A percentile compares a stretch with the other conserved stretches of the same genome.
Conservation (phyloP, 1,140 invertebrate genomes). For the Trachymyrmex septentrionalis region DNA sequence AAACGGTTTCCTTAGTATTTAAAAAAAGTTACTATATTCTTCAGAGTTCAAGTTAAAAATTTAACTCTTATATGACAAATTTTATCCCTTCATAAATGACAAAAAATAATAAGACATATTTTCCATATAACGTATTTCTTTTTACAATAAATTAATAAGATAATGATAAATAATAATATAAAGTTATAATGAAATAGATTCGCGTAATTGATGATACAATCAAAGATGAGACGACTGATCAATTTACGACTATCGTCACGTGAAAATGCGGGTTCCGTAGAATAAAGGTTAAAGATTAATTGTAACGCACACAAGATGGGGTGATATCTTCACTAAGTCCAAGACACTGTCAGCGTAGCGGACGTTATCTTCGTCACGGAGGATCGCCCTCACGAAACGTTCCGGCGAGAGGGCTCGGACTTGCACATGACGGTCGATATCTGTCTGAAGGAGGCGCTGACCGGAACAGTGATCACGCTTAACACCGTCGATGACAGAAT, state of each 20-base stretch:
- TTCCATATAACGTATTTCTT: background rate
- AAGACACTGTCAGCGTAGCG: conserved; percentile 82
- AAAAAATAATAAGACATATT: background rate
- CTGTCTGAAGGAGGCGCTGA: conserved; percentile 89
- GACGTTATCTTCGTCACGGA: conserved; percentile 95
- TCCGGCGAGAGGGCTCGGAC: conserved; percentile 91
- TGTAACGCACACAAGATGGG: background rate
- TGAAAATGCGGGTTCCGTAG: background rate
- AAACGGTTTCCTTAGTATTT: background rate
- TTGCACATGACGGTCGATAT: conserved; percentile 88
- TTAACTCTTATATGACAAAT: background rate
- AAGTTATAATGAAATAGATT: background rate
- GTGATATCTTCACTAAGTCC: conserved; percentile 68
- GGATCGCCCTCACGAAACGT: conserved; percentile 93
- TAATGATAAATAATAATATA: background rate
- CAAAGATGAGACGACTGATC: background rate
- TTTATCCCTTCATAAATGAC: background rate
- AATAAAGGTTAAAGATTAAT: conserved; percentile 53
- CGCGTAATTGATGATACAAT: background rate
- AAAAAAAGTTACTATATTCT: background rate
- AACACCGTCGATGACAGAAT: conserved; percentile 90
- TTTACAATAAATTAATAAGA: background rate
- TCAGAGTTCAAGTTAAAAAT: background rate
- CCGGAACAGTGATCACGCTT: conserved; percentile 89
- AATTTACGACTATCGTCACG: background rate